Evolutionary conservation across 1,140 invertebrate species (phyloP).

Genomic region (Gonatopus flavifemur): DNA sequence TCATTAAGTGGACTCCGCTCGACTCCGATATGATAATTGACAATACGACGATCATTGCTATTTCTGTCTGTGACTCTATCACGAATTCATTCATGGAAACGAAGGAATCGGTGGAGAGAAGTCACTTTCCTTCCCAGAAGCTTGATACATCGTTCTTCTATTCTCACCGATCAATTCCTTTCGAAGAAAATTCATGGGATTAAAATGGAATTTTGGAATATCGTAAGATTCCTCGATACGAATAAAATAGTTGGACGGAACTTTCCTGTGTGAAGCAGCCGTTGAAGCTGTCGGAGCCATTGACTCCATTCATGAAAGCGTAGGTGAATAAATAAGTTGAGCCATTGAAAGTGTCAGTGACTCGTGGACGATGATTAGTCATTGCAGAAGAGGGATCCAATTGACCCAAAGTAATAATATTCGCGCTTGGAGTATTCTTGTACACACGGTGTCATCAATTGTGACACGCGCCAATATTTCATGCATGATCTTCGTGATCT

Average conservation of each 20-base stretch:
- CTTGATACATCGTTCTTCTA: too few species aligned
- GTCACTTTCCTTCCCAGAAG: too few species aligned
- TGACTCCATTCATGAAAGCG: too few species aligned
- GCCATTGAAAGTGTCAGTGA: slow-evolving; percentile 27
- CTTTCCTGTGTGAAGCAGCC: too few species aligned
- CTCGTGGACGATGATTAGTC: slow-evolving; percentile 40
- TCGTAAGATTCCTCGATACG: too few species aligned
- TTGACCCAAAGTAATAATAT: slow-evolving; percentile 48
- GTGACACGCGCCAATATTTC: slow-evolving; percentile 50
- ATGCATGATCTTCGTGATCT: slow-evolving; percentile 37
- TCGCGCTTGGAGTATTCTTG: slow-evolving; percentile 41
- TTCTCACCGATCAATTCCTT: too few species aligned
- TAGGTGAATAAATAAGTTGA: slow-evolving; percentile 29
- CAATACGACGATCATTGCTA: slow-evolving; percentile 26
- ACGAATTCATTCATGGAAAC: too few species aligned
- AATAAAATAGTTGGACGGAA: too few species aligned
- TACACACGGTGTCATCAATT: slow-evolving; percentile 45
- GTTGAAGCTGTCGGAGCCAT: too few species aligned
- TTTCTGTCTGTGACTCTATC: slow-evolving; percentile 33
- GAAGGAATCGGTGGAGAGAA: too few species aligned
- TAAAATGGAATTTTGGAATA: too few species aligned
- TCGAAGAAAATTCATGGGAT: too few species aligned
- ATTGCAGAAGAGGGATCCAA: slow-evolving; percentile 40
- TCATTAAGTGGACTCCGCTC: slow-evolving; percentile 11
- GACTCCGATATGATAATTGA: slow-evolving; percentile 35